These are phyloP conservation scores for Campylomormyrus tamandua DNA, from an alignment of 2,113 vertebrate species.

Conservation along the genomic window DNA sequence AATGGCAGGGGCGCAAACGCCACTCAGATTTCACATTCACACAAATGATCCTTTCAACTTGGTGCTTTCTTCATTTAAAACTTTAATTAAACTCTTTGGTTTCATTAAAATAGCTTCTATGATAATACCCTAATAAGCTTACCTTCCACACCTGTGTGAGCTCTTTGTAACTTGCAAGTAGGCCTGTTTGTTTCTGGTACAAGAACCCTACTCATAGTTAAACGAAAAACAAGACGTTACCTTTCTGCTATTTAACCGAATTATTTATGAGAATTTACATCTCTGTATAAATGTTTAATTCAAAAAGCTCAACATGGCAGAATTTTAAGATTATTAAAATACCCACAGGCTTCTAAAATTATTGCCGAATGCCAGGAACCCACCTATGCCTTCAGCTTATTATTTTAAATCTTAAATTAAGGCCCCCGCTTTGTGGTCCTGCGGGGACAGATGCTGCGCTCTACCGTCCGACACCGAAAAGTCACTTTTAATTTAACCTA, in stretches of 20 bases:
- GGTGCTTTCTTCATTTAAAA: background rate
- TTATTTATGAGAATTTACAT: background rate
- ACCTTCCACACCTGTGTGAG: background rate
- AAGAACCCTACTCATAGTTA: background rate
- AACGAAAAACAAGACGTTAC: background rate
- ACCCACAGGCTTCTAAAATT: background rate
- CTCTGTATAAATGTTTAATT: background rate
- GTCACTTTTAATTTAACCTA: background rate
- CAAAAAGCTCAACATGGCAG: background rate
- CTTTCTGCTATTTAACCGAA: background rate
- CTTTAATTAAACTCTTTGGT: background rate
- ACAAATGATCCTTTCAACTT: background rate
- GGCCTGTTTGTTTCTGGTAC: background rate
- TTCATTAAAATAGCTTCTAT: background rate
- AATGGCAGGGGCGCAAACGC: background rate
- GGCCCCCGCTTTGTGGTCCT: background rate
- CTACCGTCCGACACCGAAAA: background rate
- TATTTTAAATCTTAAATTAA: background rate
- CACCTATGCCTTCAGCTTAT: background rate
- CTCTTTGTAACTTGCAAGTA: background rate
- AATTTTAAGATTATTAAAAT: background rate
- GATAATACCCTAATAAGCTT: background rate
- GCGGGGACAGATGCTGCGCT: background rate
- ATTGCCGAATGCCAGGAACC: background rate
- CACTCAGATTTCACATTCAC: background rate